Evolutionary conservation across 2,113 vertebrate species (phyloP).

Genomic region (Paedocypris sp.): DNA sequence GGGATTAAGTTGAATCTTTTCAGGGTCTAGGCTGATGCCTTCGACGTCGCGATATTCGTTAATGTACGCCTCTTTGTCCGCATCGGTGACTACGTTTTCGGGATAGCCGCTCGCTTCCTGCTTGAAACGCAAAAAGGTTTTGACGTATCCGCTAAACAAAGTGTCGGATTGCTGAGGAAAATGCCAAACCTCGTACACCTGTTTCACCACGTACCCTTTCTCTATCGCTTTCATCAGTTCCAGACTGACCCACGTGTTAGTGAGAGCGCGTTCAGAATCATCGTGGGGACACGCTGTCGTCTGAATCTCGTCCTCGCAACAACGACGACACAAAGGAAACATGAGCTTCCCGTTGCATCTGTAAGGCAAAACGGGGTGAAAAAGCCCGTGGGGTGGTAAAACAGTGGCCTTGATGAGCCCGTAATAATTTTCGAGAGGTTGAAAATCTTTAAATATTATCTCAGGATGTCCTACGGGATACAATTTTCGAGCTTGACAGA

Average conservation of each 20-base stretch:
- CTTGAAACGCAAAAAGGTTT: background rate
- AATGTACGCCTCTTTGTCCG: background rate
- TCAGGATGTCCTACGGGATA: no score
- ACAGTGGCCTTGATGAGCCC: background rate
- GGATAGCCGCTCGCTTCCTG: background rate
- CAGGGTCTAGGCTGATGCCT: background rate
- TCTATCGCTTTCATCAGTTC: background rate
- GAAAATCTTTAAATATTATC: background rate
- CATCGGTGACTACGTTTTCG: background rate
- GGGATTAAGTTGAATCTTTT: background rate
- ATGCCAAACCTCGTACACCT: background rate
- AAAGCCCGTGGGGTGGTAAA: background rate
- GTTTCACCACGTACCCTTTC: background rate
- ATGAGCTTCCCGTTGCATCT: background rate
- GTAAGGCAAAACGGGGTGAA: background rate
- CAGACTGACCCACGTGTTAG: background rate
- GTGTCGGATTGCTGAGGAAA: background rate
- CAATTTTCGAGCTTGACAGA: background rate
- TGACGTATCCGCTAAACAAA: background rate
- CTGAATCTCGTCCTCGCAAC: background rate
- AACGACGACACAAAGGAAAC: background rate
- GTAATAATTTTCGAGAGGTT: background rate
- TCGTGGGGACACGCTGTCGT: background rate
- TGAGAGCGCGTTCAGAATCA: background rate
- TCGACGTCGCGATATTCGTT: background rate